A percentile compares a stretch with the other conserved stretches of the same genome.
Conservation (phyloP, 37 sponge, comb jelly and placozoan species). For the Tethya wilhelma region DNA sequence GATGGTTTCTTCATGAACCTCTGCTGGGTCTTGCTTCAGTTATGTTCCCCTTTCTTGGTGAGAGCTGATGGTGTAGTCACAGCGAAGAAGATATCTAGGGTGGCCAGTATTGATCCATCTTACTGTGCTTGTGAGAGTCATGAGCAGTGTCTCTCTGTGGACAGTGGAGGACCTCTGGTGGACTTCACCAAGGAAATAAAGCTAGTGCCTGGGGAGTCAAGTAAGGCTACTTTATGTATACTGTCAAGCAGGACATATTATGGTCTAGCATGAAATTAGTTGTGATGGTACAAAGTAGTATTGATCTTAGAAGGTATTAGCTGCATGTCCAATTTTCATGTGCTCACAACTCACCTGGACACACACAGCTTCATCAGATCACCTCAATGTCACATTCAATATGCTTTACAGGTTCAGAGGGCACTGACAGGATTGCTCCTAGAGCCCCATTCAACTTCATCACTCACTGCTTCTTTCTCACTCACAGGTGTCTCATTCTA, state of each 20-base stretch:
- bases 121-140: slow-evolving; percentile 38
- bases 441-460: slow-evolving; percentile 50
- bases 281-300: too few relatives aligned
- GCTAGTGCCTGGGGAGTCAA: slow-evolving; percentile 14
- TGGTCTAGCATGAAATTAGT: too few relatives aligned
- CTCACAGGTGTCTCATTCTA: slow-evolving; percentile 75
- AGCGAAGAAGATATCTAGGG: slow-evolving; percentile 1
- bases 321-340: too few relatives aligned
- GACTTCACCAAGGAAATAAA: slow-evolving; percentile 61
- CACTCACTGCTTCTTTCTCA: slow-evolving; percentile 86
- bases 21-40: slow-evolving; percentile 67
- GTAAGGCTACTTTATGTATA: too few relatives aligned
- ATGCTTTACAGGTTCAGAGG: too few relatives aligned
- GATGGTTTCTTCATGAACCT: slow-evolving; percentile 93
- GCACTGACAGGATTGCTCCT: not conserved
- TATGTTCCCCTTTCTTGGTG: slow-evolving; percentile 65
- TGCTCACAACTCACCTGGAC: too few relatives aligned
- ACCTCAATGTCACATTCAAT: too few relatives aligned
- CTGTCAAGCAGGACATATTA: too few relatives aligned
- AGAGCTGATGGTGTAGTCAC: not conserved
- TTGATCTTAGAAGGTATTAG: too few relatives aligned
- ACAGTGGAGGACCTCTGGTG: slow-evolving; percentile 38
- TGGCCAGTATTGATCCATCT: slow-evolving; percentile 52
- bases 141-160: not conserved
- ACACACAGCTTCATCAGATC: too few relatives aligned